A percentile compares a stretch with the other conserved stretches of the same genome.
phyloP scores from a whole-genome alignment of 2,888 invertebrate species.

The Fissipunctia ypsillon region DNA sequence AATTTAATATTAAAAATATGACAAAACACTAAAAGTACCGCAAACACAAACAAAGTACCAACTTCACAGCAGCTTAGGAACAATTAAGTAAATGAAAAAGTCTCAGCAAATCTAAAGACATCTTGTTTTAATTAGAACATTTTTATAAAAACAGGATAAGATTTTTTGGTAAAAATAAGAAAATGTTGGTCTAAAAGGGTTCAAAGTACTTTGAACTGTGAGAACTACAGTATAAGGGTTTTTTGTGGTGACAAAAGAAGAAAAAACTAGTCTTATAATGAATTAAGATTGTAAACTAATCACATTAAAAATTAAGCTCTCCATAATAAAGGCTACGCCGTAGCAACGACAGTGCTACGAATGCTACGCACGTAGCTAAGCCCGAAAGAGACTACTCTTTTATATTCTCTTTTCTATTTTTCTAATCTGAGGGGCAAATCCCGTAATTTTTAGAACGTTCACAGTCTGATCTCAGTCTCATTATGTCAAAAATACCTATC shows the following conservation, averaged over 20 bases:
- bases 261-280: too few relatives aligned
- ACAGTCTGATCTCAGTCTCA: too few relatives aligned
- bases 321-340: not conserved
- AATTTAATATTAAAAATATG: slow-evolving; percentile 15
- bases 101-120: slow-evolving; percentile 11
- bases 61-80: slow-evolving; percentile 33
- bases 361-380: not conserved
- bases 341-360: not conserved
- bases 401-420: too few relatives aligned
- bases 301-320: not conserved
- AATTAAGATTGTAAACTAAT: not conserved
- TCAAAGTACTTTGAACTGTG: not conserved
- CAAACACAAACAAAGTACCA: slow-evolving; percentile 26
- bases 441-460: too few relatives aligned
- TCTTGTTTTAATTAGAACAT: slow-evolving; percentile 40
- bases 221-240: too few relatives aligned
- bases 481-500: too few relatives aligned
- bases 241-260: too few relatives aligned
- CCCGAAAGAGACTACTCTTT: too few relatives aligned
- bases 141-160: slow-evolving; percentile 22
- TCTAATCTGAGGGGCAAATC: too few relatives aligned
- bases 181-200: not conserved
- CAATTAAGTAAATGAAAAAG: slow-evolving; percentile 47
- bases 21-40: slow-evolving; percentile 13
- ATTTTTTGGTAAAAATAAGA: slow-evolving; percentile 10